Percentiles rank a stretch among this genome's conserved stretches.
phyloP scores from a whole-genome alignment of 2,797 vertebrate species.

The Staurois parvus region DNA sequence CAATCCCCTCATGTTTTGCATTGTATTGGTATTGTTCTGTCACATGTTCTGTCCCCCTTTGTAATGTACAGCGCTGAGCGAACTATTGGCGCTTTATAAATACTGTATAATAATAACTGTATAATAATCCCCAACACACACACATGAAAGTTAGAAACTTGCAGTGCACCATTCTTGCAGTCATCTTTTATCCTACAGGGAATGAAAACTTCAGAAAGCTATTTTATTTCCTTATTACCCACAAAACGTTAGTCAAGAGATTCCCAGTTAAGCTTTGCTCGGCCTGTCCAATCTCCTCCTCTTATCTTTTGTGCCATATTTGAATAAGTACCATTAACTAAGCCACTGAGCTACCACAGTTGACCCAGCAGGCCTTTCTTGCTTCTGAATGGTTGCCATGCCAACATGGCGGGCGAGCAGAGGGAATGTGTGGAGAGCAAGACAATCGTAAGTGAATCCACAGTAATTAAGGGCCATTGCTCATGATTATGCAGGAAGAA shows the following conservation, averaged over 20 bases:
- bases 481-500: slow-evolving; percentile 58
- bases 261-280: slow-evolving; percentile 45
- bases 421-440: slow-evolving; percentile 49
- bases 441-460: slow-evolving; percentile 60
- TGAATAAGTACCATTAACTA: slow-evolving; percentile 33
- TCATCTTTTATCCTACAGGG: background rate
- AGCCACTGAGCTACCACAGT: slow-evolving; percentile 58
- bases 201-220: background rate
- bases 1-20: too few relatives aligned
- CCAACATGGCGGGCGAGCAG: slow-evolving; percentile 61
- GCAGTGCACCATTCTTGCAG: too few relatives aligned
- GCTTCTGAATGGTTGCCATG: slow-evolving; percentile 63
- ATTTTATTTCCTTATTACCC: background rate
- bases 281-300: background rate
- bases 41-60: too few relatives aligned
- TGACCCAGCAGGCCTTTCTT: slow-evolving; percentile 62
- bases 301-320: slow-evolving; percentile 30
- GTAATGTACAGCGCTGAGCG: too few relatives aligned
- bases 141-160: too few relatives aligned
- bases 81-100: too few relatives aligned
- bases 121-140: too few relatives aligned
- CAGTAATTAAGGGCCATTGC: slow-evolving; percentile 35
- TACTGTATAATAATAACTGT: too few relatives aligned
- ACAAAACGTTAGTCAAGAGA: background rate
- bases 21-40: too few relatives aligned